Evolutionary conservation across 2,888 invertebrate genomes (phyloP).

Genomic region (Microdon myrmicae): DNA sequence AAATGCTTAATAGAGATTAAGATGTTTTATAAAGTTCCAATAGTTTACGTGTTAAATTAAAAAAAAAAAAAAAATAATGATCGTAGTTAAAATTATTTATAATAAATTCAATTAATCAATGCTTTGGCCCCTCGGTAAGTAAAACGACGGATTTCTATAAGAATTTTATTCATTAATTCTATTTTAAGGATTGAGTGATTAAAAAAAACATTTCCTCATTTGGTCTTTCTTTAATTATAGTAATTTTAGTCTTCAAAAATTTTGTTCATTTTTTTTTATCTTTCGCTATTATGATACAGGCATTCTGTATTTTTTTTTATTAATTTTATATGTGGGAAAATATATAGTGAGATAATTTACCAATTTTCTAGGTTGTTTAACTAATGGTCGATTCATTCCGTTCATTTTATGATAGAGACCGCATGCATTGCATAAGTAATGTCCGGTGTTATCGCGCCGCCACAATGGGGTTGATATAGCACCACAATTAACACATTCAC

Average conservation of each 20-base stretch:
- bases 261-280: conserved; percentile 59
- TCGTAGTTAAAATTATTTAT: conserved; percentile 55
- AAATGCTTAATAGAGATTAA: too few relatives aligned
- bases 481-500: conserved; percentile 98
- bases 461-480: conserved; percentile 97
- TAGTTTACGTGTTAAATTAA: too few relatives aligned
- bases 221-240: conserved; percentile 10
- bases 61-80: conserved; percentile 29
- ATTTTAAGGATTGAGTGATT: conserved; percentile 3
- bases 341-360: conserved; percentile 69
- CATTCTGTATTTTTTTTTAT: conserved; percentile 38
- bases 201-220: conserved; percentile 44
- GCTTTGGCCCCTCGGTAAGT: conserved; percentile 37
- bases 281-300: conserved; percentile 29
- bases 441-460: conserved; percentile 98
- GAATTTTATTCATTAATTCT: conserved; percentile 52
- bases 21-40: too few relatives aligned
- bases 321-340: conserved; percentile 49
- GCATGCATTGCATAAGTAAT: conserved; percentile 99
- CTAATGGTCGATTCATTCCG: conserved; percentile 91
- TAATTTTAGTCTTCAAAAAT: conserved; percentile 55
- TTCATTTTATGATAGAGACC: conserved; percentile 98
- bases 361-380: conserved; percentile 91
- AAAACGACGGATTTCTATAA: conserved; percentile 66
- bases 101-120: conserved; percentile 67